These are phyloP conservation scores for Tapirus terrestris DNA, from an alignment of 2,113 vertebrate genomes.

Conservation along the genomic window DNA sequence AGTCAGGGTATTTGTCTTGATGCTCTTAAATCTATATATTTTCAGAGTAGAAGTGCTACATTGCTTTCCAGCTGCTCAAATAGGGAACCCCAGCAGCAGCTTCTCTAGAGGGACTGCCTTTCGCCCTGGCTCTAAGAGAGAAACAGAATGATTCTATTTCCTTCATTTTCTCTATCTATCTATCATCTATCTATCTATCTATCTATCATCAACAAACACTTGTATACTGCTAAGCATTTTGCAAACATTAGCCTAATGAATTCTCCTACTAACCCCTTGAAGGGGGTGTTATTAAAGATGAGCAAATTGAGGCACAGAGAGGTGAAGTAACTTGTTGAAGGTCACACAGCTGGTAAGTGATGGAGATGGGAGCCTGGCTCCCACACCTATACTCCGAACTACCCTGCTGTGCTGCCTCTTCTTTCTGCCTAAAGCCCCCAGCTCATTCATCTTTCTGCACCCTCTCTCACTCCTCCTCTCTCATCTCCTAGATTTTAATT, in stretches of 20 bases:
- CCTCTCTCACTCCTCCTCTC: background rate
- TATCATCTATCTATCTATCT: background rate
- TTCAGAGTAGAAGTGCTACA: background rate
- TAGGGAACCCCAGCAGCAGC: background rate
- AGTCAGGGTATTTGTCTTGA: slow-evolving; percentile 23
- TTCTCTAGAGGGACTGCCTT: background rate
- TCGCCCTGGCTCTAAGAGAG: background rate
- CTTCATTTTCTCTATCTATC: background rate
- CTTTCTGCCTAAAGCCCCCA: background rate
- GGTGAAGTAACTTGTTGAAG: background rate
- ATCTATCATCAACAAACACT: background rate
- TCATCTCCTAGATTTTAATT: background rate
- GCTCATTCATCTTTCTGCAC: background rate
- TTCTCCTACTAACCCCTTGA: background rate
- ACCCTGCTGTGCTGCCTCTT: fast-evolving
- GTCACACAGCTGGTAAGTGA: background rate
- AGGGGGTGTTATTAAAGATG: background rate
- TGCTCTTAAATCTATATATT: background rate
- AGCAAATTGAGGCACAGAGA: background rate
- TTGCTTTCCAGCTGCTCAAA: background rate
- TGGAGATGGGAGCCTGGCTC: background rate
- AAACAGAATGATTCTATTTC: background rate
- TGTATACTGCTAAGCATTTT: background rate
- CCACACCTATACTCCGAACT: background rate
- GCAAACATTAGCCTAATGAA: background rate